Evolutionary conservation across 2,797 vertebrate genomes (phyloP).

Genomic region (Microtus obscurus): DNA sequence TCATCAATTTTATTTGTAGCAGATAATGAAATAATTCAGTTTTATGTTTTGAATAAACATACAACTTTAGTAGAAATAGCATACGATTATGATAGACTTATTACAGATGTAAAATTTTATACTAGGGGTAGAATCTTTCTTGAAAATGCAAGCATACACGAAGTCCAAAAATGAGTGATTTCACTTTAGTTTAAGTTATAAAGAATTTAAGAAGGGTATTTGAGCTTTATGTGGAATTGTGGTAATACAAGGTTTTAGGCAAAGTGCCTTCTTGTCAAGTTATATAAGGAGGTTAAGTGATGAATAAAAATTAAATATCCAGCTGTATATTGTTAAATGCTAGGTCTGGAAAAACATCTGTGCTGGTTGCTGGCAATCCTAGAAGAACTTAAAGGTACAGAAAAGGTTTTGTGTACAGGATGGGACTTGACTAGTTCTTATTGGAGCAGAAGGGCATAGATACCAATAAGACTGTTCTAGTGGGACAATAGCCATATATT

Average conservation of each 20-base stretch:
- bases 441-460: background rate
- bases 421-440: background rate
- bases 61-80: slow-evolving; percentile 9
- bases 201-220: slow-evolving; percentile 47
- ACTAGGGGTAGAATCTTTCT: background rate
- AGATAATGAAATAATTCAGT: slow-evolving; percentile 42
- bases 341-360: background rate
- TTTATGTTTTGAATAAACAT: slow-evolving; percentile 34
- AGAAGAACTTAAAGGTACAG: background rate
- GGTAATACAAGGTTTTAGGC: background rate
- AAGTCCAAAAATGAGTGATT: background rate
- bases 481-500: background rate
- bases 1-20: background rate
- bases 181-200: background rate
- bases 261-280: background rate
- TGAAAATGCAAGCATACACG: background rate
- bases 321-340: background rate
- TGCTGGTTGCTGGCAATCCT: background rate
- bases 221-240: slow-evolving; percentile 6
- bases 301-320: background rate
- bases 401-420: background rate
- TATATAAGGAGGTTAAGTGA: background rate
- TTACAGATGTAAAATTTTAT: background rate
- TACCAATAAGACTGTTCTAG: background rate
- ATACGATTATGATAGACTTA: background rate